Evolutionary conservation across 2,888 invertebrate species (phyloP).

Genomic region (Melikaiella ostensackeni): DNA sequence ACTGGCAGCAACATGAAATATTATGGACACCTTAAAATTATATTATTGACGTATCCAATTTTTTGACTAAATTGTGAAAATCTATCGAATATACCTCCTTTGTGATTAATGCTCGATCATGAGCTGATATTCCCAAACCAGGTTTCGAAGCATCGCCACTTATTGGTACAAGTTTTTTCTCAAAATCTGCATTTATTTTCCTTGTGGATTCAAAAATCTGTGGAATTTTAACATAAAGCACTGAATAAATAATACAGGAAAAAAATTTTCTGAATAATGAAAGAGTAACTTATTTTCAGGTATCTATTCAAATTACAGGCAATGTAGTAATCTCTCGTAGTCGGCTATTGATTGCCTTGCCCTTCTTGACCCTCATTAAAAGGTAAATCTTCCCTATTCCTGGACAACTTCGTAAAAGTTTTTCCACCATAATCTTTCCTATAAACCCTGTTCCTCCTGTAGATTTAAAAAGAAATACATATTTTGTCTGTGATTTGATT

Average conservation of each 20-base stretch:
- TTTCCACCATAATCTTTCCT: constrained; percentile 55
- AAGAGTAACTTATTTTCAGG: too few species aligned
- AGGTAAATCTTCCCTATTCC: constrained; percentile 52
- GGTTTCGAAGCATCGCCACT: constrained; percentile 74
- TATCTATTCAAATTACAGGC: too few species aligned
- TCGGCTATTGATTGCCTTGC: constrained; percentile 42
- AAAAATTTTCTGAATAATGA: too few species aligned
- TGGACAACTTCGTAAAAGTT: constrained; percentile 54
- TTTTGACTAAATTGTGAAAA: too few species aligned
- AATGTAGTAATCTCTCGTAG: constrained; percentile 42
- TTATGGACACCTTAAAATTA: background rate
- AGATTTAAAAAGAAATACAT: too few species aligned
- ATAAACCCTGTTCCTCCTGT: constrained; percentile 57
- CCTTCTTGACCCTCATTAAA: constrained; percentile 52
- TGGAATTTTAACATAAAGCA: background rate
- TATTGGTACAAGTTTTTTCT: constrained; percentile 74
- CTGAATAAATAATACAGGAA: too few species aligned
- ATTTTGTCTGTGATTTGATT: too few species aligned
- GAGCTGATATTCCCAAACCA: constrained; percentile 72
- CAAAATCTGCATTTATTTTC: constrained; percentile 64
- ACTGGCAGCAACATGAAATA: background rate
- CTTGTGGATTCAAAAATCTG: constrained; percentile 61
- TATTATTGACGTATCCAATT: too few species aligned
- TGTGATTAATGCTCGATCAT: constrained; percentile 65
- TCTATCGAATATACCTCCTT: constrained; percentile 43